phyloP scores from a whole-genome alignment of 2,797 vertebrate genomes.

The Chiroxiphia lanceolata region DNA sequence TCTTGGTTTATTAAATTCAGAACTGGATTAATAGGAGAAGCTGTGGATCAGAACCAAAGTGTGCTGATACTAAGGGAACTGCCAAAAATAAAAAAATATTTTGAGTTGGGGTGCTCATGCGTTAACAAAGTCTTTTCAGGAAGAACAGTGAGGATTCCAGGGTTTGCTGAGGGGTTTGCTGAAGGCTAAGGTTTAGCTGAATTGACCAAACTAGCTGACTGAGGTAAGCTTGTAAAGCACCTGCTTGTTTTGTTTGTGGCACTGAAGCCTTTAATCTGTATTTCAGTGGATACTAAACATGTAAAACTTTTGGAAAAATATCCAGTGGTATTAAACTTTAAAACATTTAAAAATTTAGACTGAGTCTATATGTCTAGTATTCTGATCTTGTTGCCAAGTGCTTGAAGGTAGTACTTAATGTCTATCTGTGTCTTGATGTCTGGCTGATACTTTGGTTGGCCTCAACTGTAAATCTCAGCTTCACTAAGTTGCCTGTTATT shows the following conservation, averaged over 20 bases:
- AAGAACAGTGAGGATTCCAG: background rate
- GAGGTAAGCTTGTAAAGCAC: background rate
- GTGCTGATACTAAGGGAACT: background rate
- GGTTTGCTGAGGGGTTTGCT: background rate
- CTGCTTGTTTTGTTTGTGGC: background rate
- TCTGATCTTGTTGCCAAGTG: background rate
- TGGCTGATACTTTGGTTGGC: background rate
- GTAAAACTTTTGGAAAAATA: background rate
- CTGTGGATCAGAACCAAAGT: background rate
- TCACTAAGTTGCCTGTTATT: background rate
- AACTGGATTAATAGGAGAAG: background rate
- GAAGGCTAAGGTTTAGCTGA: background rate
- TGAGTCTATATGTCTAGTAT: background rate
- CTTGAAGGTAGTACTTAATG: background rate
- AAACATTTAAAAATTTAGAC: background rate
- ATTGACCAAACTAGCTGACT: background rate
- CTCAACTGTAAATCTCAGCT: background rate
- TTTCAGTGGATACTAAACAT: background rate
- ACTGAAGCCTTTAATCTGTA: background rate
- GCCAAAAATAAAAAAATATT: background rate
- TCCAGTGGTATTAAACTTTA: background rate
- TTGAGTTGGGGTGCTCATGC: background rate
- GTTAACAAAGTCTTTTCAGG: background rate
- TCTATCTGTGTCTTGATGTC: background rate
- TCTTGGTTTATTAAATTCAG: background rate